Conservation (phyloP, 2,113 vertebrate species). For the Cyanoderma ruficeps region DNA sequence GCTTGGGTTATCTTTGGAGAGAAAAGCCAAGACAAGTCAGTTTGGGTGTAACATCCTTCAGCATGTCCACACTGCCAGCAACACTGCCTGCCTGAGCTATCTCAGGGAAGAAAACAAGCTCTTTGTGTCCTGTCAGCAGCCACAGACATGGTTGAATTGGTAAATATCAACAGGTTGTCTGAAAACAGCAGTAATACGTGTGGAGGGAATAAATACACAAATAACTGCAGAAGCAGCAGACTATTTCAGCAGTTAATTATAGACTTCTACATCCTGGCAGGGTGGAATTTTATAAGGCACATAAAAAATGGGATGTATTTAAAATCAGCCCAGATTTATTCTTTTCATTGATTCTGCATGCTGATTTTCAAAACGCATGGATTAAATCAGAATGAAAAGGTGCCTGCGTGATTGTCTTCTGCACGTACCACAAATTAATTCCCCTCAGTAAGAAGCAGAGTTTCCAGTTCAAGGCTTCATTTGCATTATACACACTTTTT, state of each 20-base stretch:
- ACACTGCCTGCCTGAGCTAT: not conserved
- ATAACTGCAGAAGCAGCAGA: not conserved
- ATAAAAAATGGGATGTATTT: not conserved
- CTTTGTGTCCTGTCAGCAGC: not conserved
- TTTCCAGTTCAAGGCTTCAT: not conserved
- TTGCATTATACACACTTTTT: not conserved
- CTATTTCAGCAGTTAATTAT: not conserved
- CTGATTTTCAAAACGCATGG: not conserved
- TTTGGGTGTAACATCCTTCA: not conserved
- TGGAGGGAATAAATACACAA: not conserved
- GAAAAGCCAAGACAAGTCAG: not conserved
- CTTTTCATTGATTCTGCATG: not conserved
- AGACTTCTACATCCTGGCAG: not conserved
- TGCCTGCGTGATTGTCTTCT: not conserved
- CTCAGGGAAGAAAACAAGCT: not conserved
- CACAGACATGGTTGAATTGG: not conserved
- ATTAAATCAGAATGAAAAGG: slow-evolving; percentile 19
- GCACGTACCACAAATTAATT: not conserved
- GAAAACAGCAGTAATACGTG: not conserved
- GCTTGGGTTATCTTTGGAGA: not conserved
- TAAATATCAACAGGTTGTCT: slow-evolving; percentile 15
- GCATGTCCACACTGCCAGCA: not conserved
- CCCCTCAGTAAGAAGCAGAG: not conserved
- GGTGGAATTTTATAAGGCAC: not conserved
- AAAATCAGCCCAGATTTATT: not conserved